Evolutionary conservation across 2,888 invertebrate species (phyloP), one percentile per base, ranked within the genome.

Genomic region (Eugnorisma glareosa): DNA sequence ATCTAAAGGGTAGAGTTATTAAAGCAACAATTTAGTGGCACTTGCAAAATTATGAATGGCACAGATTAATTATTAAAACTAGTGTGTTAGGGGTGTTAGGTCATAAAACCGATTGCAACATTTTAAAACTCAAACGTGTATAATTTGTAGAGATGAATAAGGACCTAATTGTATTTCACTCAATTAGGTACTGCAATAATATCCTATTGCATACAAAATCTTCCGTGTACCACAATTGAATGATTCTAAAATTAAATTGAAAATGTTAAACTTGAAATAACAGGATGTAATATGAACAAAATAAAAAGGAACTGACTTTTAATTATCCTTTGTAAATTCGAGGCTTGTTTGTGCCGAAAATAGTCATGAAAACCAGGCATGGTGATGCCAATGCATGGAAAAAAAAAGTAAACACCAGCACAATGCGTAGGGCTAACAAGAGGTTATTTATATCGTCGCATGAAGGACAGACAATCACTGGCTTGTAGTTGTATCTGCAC

Each of bases 401-500:
- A 92, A 92, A 92, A 92, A 93, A 92, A 90, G 90, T 91, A 90
- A 91, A 88, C 82, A 84, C 90, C 89, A 88, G 83, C 84, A 93
- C 91, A 90, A 91, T 89, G 89, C 90, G 88, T 91, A 93, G 92
- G 91, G 90, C 90, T 88, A 86, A 86, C 90, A 85, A 89, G 90
- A 91, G 91, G 92, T 91, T 95, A 95, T 95, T 95, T 94, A 94
- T 94, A 93, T 89, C 89, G 84, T 86, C 82, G 85, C 69, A 85
- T 88, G 95, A 96, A 96, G 96, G 96, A 95, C 96, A 93, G 83
- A 95, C 96, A 96, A 94, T 96, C 96, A 91, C 96, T 90, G 89
- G 88, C 83, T 54, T 48, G 54, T 61, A 48, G 40, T 37, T 21
- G 70, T 48, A 48, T 8, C 48, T 77, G 54, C 54, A 61, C 76